These are phyloP conservation scores for Argyra leucocephala DNA, from an alignment of 2,888 invertebrate species.

Conservation along the genomic window DNA sequence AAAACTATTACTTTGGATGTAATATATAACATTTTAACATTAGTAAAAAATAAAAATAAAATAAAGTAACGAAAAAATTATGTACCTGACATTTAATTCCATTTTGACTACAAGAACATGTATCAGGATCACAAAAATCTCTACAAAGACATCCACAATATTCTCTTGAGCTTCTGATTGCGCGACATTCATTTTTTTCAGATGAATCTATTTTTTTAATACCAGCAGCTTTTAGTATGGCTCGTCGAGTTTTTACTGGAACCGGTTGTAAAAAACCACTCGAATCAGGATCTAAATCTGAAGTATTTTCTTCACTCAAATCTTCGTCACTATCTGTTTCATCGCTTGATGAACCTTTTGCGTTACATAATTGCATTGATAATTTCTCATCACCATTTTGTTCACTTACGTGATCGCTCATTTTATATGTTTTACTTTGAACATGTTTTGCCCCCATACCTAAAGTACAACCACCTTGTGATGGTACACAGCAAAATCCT, in stretches of 20 bases:
- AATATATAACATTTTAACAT: no score
- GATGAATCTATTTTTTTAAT: slow-evolving; percentile 84
- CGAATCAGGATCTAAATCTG: slow-evolving; percentile 78
- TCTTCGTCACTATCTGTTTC: slow-evolving; percentile 81
- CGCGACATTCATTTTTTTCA: slow-evolving; percentile 89
- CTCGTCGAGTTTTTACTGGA: slow-evolving; percentile 80
- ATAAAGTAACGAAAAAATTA: not conserved
- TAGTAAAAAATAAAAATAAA: no score
- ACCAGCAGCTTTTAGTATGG: slow-evolving; percentile 81
- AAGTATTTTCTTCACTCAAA: slow-evolving; percentile 67
- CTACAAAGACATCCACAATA: slow-evolving; percentile 90
- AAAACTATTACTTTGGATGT: no score
- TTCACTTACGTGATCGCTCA: slow-evolving; percentile 81
- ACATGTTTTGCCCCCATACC: slow-evolving; percentile 75
- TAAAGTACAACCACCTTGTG: slow-evolving; percentile 80
- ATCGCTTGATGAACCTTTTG: slow-evolving; percentile 54
- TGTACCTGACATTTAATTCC: slow-evolving; percentile 88
- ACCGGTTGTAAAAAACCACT: slow-evolving; percentile 89
- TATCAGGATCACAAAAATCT: slow-evolving; percentile 89
- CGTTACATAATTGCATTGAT: slow-evolving; percentile 51
- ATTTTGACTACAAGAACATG: slow-evolving; percentile 85
- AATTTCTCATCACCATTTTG: slow-evolving; percentile 78
- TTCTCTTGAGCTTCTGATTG: slow-evolving; percentile 83
- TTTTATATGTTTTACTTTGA: slow-evolving; percentile 66
- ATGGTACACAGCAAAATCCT: slow-evolving; percentile 85